These are phyloP conservation scores for Hippocampus kuda DNA, from an alignment of 2,797 vertebrate genomes.

Conservation along the genomic window DNA sequence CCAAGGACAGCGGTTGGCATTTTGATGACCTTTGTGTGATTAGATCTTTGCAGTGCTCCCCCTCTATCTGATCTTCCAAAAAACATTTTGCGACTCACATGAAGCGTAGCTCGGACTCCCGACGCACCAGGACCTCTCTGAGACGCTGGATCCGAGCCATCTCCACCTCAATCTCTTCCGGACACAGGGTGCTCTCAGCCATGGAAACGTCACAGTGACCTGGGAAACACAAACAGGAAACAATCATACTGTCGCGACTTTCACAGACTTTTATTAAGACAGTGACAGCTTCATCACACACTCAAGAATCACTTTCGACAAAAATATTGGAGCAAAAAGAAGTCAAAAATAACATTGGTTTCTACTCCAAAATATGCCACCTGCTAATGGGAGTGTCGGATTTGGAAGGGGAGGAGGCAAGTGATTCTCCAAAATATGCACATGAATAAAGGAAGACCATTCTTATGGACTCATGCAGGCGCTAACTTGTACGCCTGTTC, in stretches of 20 bases:
- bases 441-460: no score
- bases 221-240: slow-evolving; percentile 36
- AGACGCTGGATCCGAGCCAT: slow-evolving; percentile 95
- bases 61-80: not conserved
- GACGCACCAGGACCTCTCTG: slow-evolving; percentile 89
- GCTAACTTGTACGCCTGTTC: no score
- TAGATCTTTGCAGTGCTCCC: not conserved
- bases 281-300: not conserved
- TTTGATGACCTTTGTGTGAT: not conserved
- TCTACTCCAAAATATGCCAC: no score
- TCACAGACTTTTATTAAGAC: not conserved
- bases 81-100: slow-evolving; percentile 75
- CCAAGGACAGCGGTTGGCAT: not conserved
- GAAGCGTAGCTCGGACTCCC: slow-evolving; percentile 96
- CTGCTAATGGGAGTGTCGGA: no score
- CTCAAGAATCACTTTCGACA: not conserved
- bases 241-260: not conserved
- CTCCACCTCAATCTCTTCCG: slow-evolving; percentile 93
- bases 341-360: no score
- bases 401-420: no score
- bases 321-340: not conserved
- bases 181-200: slow-evolving; percentile 92
- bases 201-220: slow-evolving; percentile 91
- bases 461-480: no score
- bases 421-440: no score